These are phyloP conservation scores for Mayetiola destructor DNA, from an alignment of 2,888 invertebrate species.

Conservation along the genomic window DNA sequence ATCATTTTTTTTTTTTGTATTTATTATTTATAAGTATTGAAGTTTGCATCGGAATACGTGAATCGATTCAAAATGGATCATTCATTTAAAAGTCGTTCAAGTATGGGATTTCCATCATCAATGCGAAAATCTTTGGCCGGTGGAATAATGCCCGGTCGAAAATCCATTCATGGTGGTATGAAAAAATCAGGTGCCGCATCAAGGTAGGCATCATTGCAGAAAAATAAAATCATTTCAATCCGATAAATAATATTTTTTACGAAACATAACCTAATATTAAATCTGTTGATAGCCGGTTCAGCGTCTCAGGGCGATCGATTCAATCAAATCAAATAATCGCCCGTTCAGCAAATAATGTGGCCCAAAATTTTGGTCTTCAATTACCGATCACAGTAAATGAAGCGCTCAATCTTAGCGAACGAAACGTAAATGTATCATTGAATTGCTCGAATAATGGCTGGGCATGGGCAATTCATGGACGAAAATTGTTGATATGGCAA, in stretches of 20 bases:
- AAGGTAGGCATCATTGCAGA: slow-evolving; percentile 20
- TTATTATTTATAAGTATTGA: not conserved
- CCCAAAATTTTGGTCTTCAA: slow-evolving; percentile 68
- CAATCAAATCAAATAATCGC: slow-evolving; percentile 61
- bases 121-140: slow-evolving; percentile 23
- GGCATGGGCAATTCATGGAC: slow-evolving; percentile 62
- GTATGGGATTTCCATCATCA: slow-evolving; percentile 18
- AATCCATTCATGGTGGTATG: slow-evolving; percentile 25
- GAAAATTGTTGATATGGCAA: slow-evolving; percentile 76
- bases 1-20: not conserved
- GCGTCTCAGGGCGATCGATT: slow-evolving; percentile 45
- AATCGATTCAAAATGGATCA: too few relatives aligned
- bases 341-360: slow-evolving; percentile 54
- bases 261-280: not conserved
- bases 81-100: not conserved
- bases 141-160: slow-evolving; percentile 23
- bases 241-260: not conserved
- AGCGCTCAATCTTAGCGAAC: slow-evolving; percentile 65
- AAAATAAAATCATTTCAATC: not conserved
- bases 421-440: slow-evolving; percentile 37
- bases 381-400: slow-evolving; percentile 81
- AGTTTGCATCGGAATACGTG: not conserved
- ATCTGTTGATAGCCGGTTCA: slow-evolving; percentile 34
- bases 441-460: slow-evolving; percentile 39
- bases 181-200: slow-evolving; percentile 24